Evolutionary conservation across 1,140 invertebrate genomes (phyloP).

Genomic region (Zaprionus capensis): DNA sequence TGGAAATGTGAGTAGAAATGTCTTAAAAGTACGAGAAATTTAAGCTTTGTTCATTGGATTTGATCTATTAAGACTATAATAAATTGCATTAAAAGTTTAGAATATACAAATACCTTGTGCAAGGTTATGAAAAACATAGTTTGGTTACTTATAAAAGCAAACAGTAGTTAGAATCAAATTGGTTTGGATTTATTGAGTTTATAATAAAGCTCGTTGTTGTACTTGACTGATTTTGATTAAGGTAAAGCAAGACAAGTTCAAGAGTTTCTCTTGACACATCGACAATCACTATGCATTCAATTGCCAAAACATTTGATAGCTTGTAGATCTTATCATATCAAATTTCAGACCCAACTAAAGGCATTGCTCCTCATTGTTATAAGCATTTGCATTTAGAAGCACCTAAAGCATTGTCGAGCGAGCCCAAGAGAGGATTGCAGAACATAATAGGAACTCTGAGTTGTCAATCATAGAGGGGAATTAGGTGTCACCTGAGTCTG

Average conservation of each 20-base stretch:
- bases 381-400: not conserved
- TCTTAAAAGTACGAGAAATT: not conserved
- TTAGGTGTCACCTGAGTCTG: not conserved
- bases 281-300: not conserved
- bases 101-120: too few relatives aligned
- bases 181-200: too few relatives aligned
- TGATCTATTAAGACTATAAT: not conserved
- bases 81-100: not conserved
- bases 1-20: not conserved
- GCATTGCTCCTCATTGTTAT: too few relatives aligned
- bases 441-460: not conserved
- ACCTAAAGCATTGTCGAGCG: not conserved
- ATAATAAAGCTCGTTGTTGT: too few relatives aligned
- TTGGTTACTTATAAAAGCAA: too few relatives aligned
- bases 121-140: too few relatives aligned
- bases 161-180: too few relatives aligned
- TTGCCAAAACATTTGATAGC: not conserved
- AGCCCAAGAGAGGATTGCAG: not conserved
- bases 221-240: too few relatives aligned
- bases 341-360: not conserved
- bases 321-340: not conserved
- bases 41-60: too few relatives aligned
- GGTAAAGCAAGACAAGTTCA: too few relatives aligned
- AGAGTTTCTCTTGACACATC: too few relatives aligned
- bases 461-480: not conserved